Evolutionary conservation across 2,888 invertebrate genomes (phyloP), one percentile per base, ranked within the genome.

Genomic region (Ormia ochracea): DNA sequence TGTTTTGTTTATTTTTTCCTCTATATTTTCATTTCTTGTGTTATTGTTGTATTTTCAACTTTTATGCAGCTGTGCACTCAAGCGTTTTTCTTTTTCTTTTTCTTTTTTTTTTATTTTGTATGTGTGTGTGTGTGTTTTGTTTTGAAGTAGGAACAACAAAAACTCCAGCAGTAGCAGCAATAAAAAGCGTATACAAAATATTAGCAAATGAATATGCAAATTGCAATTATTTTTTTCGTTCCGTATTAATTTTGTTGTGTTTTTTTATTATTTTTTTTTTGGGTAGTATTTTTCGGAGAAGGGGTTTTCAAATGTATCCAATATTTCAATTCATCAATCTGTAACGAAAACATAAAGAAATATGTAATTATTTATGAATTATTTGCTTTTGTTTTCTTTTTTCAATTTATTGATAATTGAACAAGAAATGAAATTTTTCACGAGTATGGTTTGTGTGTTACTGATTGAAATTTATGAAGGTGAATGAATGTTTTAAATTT

Each of bases 141-240:
- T n/a, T n/a, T n/a, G n/a, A n/a, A n/a, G n/a, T n/a, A n/a, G n/a
- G 36, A 19, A 36, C 73, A 1, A 19, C 9, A 19, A 36, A 36
- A 48, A 50, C 26, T 38, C 26, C 45, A 70, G 38, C 50, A 61
- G 28, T 59, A 41, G 14, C 28, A 56, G 38, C 33, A 48, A 41
- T 26, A 33, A 48, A 17, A 50, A n/a, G 10, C 45, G 31, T 3
- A 58, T 54, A 43, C 61, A 54, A 77, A 65, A 70, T 81, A 83
- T 81, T 82, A 83, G 70, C 74, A 85, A 84, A 86, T 85, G 82
- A 83, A 85, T 85, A 87, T 87, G 88, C 85, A 85, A 87, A 86
- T 87, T 84, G 59, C 43, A 73, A 72, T 72, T 52, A 65, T 52
- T 77, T 76, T 48, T 76, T 76, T 56, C 14, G 45, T 54, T 68